Percentiles rank a stretch among this genome's conserved stretches.
Evolutionary conservation across 2,113 vertebrate genomes (phyloP).

Genomic region (Malurus elegans): DNA sequence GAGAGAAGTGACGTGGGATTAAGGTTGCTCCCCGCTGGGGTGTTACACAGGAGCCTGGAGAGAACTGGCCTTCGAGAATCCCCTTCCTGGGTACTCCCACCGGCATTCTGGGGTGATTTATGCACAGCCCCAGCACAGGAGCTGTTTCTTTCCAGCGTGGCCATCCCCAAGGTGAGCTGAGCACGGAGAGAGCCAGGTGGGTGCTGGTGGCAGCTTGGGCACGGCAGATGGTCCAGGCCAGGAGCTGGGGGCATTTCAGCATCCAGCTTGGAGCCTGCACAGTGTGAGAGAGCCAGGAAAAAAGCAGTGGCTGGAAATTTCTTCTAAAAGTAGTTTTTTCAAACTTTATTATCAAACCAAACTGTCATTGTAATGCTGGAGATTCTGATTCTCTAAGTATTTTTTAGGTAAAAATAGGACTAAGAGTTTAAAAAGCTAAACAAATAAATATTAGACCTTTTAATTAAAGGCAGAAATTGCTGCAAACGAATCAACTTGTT

Average conservation of each 20-base stretch:
- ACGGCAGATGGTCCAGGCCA: rapidly evolving
- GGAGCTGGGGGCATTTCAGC: not conserved
- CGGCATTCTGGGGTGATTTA: not conserved
- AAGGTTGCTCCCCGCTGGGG: not conserved
- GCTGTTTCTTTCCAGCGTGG: rapidly evolving
- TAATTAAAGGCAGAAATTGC: not conserved
- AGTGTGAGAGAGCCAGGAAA: rapidly evolving
- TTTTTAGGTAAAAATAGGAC: not conserved
- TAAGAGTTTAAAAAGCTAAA: not conserved
- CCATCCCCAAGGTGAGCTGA: not conserved
- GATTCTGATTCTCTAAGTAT: not conserved
- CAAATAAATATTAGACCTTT: not conserved
- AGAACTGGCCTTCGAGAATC: not conserved
- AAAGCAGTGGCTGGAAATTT: not conserved
- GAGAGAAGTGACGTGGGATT: not conserved
- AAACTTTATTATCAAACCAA: not conserved
- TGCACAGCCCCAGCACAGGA: not conserved
- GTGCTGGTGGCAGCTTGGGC: not conserved
- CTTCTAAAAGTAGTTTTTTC: not conserved
- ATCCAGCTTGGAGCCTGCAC: not conserved
- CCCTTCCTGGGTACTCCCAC: not conserved
- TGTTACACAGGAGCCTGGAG: not conserved
- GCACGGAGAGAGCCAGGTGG: not conserved
- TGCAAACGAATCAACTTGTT: not conserved
- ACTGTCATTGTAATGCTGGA: not conserved